Base-by-base conservation (phyloP, 1,140 invertebrate genomes). In the Drosophila guanche region DNA sequence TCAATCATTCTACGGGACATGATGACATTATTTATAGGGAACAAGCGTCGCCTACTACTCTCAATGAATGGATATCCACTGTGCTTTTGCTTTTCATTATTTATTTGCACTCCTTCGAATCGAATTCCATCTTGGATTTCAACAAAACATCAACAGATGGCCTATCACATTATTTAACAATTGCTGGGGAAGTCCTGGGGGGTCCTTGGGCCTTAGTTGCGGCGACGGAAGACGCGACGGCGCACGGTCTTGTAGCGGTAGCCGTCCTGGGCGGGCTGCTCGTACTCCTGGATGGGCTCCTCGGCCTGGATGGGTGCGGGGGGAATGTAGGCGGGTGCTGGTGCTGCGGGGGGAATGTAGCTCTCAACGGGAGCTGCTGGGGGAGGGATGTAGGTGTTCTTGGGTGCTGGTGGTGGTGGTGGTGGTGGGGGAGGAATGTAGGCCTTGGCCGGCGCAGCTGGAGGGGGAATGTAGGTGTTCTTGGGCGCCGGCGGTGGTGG, bases 241-340 rank as follows among this genome's bases (percentile, higher is more conserved):
- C 89, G 89, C 2, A 90, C 84, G 5, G 81, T 86, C 68, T 89
- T 90, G 73, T 90, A 90, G 68, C 89, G 89, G 52, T 90, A 90
- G 6, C 89, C 89, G 60, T 90, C 89, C 63, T 83, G 78, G 40
- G 89, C 80, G 5, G 84, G 84, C 72, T 84, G 79, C 27, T 89
- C 84, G 61, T 89, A 68, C 72, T 79, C 85, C 63, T 88, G 72
- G 25, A 68, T 7, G 37, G 78, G 77, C 62, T 79, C 75, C 27
- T 74, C 77, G 2, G 57, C 42, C 53, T 77, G 80, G 6, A 69
- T 5, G 16, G 80, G 73, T 0, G 83, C 70, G 8, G 81, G 73
- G 0, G 76, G 76, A 60, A 74, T 69, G 59, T 68, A 74, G 23
- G 57, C 47, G n/a, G 73, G 73, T 0, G 74, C 72, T 2, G 73